phyloP scores from a whole-genome alignment of 1,140 invertebrate species.

The Ceratina australensis region DNA sequence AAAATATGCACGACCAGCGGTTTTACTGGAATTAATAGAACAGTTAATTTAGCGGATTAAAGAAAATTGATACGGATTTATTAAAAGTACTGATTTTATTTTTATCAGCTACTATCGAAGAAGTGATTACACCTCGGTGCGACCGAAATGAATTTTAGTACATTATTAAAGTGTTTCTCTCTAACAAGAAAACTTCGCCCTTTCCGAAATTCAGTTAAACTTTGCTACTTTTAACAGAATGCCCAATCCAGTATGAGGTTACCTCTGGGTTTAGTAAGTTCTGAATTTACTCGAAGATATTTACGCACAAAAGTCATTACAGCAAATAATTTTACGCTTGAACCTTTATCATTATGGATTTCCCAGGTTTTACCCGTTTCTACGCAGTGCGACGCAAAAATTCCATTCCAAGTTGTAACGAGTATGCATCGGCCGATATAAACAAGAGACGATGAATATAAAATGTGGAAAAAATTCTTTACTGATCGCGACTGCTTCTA shows the following conservation, averaged over 20 bases:
- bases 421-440: too few species aligned
- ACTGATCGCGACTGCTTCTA: too few species aligned
- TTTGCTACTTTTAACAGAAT: background rate
- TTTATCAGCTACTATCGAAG: background rate
- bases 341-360: too few species aligned
- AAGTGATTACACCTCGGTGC: background rate
- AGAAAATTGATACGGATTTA: background rate
- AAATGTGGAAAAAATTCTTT: too few species aligned
- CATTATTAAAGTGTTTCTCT: background rate
- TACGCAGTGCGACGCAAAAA: too few species aligned
- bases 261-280: background rate
- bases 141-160: slow-evolving; percentile 2
- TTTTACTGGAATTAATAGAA: slow-evolving; percentile 83
- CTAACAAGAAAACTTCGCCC: slow-evolving; percentile 9
- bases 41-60: background rate
- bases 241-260: background rate
- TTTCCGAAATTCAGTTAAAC: slow-evolving; percentile 3
- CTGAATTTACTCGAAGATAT: background rate
- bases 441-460: too few species aligned
- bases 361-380: too few species aligned
- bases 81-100: background rate
- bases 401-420: too few species aligned
- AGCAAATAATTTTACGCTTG: too few species aligned
- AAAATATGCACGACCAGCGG: slow-evolving; percentile 89
- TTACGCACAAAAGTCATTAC: too few species aligned